phyloP scores from a whole-genome alignment of 1,140 invertebrate genomes.

The Rhyzopertha dominica region DNA sequence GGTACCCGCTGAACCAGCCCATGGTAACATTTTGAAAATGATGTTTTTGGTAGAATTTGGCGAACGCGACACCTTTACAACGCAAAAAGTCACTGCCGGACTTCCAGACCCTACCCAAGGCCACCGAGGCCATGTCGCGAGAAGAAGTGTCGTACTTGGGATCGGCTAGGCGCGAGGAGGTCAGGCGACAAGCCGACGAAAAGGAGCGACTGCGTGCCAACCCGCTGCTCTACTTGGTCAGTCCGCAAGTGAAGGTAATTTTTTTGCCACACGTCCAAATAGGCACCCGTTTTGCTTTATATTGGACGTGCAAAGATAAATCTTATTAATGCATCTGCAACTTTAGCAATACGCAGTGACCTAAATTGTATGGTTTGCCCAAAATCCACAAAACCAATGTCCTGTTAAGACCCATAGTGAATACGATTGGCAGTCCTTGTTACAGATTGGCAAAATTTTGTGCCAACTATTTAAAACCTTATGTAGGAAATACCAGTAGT shows the following conservation, averaged over 20 bases:
- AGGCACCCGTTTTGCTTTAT: too few species aligned
- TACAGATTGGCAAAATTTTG: too few species aligned
- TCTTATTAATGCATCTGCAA: too few species aligned
- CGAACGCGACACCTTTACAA: constrained; percentile 57
- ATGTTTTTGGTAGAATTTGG: constrained; percentile 35
- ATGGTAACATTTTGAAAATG: constrained; percentile 2
- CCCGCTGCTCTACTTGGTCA: constrained; percentile 90
- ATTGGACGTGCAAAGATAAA: too few species aligned
- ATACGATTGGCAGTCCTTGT: too few species aligned
- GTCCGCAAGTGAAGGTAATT: constrained; percentile 93
- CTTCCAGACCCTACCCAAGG: constrained; percentile 71
- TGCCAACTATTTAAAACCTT: too few species aligned
- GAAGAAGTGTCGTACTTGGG: constrained; percentile 93
- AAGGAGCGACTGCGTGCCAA: constrained; percentile 88
- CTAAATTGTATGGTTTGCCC: too few species aligned
- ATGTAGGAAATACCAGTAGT: too few species aligned
- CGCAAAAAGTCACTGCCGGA: constrained; percentile 95
- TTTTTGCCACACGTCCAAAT: background rate
- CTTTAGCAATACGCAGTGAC: too few species aligned
- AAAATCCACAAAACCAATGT: too few species aligned
- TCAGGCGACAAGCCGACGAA: constrained; percentile 85
- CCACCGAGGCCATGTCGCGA: constrained; percentile 77
- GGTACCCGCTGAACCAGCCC: too few species aligned
- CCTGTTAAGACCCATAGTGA: too few species aligned
- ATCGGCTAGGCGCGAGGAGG: constrained; percentile 87